A percentile compares a stretch with the other conserved stretches of the same genome.
Conservation (phyloP, 2,888 invertebrate genomes). For the Ferdinandea cuprea region DNA sequence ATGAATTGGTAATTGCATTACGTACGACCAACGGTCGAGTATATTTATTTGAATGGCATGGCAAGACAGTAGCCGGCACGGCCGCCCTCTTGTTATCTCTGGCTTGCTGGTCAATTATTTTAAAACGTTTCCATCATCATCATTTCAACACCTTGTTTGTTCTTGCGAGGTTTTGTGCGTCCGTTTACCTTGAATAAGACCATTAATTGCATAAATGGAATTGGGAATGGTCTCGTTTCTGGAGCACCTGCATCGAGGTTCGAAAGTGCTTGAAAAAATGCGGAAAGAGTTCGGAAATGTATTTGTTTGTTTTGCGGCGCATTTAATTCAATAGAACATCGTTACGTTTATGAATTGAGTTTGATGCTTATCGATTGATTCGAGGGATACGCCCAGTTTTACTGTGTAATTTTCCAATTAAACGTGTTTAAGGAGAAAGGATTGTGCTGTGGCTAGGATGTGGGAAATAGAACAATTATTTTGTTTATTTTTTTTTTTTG, state of each 20-base stretch:
- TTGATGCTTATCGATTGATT: conserved; percentile 71
- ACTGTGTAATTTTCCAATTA: conserved; percentile 67
- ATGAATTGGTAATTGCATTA: conserved; percentile 70
- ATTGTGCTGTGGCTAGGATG: conserved; percentile 36
- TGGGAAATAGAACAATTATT: neutral
- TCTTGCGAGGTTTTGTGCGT: conserved; percentile 24
- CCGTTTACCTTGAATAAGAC: conserved; percentile 31
- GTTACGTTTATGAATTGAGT: conserved; percentile 28
- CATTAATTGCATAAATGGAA: conserved; percentile 65
- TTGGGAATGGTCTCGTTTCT: conserved; percentile 35
- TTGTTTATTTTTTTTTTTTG: neutral
- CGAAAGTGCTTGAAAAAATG: conserved; percentile 1
- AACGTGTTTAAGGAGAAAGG: conserved; percentile 47
- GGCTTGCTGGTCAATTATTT: conserved; percentile 66
- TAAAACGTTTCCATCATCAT: conserved; percentile 73
- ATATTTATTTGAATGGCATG: conserved; percentile 28
- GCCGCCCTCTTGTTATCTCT: conserved; percentile 47
- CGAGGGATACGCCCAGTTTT: conserved; percentile 57
- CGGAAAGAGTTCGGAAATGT: conserved; percentile 26
- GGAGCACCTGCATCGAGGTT: conserved; percentile 58
- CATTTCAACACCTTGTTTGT: conserved; percentile 72
- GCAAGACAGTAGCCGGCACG: conserved; percentile 63
- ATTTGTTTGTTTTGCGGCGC: conserved; percentile 48
- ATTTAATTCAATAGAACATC: conserved; percentile 55
- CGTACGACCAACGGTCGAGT: too few relatives aligned